Evolutionary conservation across 2,113 vertebrate species (phyloP), one percentile per base, ranked within the genome.

Genomic region (Potamarius usumacintae): DNA sequence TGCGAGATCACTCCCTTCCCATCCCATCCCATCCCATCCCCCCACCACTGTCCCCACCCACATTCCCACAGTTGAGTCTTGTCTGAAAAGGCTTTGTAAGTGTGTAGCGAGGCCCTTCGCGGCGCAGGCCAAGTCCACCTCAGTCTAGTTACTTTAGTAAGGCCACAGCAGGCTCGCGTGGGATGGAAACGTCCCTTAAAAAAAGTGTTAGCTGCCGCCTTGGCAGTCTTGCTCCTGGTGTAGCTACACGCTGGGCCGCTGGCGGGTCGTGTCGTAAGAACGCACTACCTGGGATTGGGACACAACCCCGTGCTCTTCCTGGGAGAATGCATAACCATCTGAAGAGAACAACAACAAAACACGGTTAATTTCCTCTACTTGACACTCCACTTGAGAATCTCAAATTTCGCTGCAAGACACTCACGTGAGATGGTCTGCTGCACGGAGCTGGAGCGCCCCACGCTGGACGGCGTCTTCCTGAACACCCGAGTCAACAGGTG

Each of bases 241-340:
- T 27, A 30, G 96, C 91, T 98, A 97, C 92, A 96, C 91, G 93
- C 95, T 96, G 50, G 94, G 90, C 89, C 96, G 97, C 91, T 96
- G 96, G 92, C 96, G 97, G 91, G 97, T 99, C 87, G 98, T 99
- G 92, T 99, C 98, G 0, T 99, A 99, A 90, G 98, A 97, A 77
- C 98, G 97, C 79, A 99, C 97, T 15, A 99, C 96, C 95, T 99
- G 95, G 0, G 97, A 97, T 92, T 99, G 98, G 87, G 97, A 97
- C 88, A 99, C 97, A 88, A 97, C 98, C 7, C 98, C 98, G 0
- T 99, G 97, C 90, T 99, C 98, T 94, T 99, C 98, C 94, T 99
- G 98, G 89, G 98, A 99, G 96, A 99, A 99, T 3, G 98, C 98
- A 55, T 98, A 99, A 50, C 98, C 98, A 90, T 99, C 98, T 99